Percentiles rank a stretch among this genome's conserved stretches.
phyloP scores from a whole-genome alignment of 2,797 vertebrate genomes.

The Leucoraja ocellata region DNA sequence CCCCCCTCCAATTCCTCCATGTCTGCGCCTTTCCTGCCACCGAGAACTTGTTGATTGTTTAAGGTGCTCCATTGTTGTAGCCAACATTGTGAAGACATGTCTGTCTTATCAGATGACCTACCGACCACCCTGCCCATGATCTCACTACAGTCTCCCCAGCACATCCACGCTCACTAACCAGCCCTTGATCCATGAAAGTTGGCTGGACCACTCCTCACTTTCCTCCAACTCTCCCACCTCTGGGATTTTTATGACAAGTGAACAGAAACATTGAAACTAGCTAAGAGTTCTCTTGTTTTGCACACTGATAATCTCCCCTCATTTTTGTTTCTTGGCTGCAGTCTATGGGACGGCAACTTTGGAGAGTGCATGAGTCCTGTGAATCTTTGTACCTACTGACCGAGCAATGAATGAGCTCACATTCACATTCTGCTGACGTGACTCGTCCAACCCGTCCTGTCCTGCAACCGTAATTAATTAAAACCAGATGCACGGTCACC shows the following conservation, averaged over 20 bases:
- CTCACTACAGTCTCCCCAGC: no score
- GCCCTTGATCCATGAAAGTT: no score
- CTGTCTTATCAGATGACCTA: neutral
- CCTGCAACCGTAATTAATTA: neutral
- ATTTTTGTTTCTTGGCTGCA: neutral
- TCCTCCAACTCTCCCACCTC: neutral
- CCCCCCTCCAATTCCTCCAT: neutral
- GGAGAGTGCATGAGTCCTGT: neutral
- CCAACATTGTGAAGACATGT: neutral
- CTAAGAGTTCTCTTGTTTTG: neutral
- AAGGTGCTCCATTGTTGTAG: neutral
- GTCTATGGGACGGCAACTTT: neutral
- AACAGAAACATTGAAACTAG: neutral
- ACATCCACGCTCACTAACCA: neutral
- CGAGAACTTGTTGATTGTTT: neutral
- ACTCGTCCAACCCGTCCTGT: neutral
- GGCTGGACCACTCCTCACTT: neutral
- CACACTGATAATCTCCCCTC: neutral
- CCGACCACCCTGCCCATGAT: neutral
- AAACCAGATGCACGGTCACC: neutral
- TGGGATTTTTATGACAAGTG: neutral
- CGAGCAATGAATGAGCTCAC: neutral
- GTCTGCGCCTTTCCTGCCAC: neutral
- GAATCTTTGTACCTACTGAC: neutral
- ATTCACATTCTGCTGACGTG: neutral